Evolutionary conservation across 2,113 vertebrate genomes (phyloP), one percentile per base, ranked within the genome.

Genomic region (Macaca nemestrina): DNA sequence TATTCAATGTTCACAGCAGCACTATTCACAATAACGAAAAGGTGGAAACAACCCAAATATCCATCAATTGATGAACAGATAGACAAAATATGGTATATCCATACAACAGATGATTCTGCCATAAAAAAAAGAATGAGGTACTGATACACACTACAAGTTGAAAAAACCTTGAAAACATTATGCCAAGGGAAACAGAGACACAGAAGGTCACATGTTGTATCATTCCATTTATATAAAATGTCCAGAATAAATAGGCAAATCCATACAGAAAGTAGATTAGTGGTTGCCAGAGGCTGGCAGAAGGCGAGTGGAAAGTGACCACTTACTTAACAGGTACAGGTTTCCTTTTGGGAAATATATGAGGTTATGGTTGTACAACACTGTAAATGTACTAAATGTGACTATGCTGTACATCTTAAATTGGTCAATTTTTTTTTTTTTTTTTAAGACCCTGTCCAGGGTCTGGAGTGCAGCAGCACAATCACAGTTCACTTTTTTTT

Each of bases 141-240:
- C 30, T 80, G 61, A 88, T 50, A 27, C 8, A 38, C 59, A 13
- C 43, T 79, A 20, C 32, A 43, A 83, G n/a, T 25, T 75, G 18
- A 78, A 70, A 27, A 22, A 96, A 73, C 25, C 14, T 87, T 93
- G 43, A 84, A 95, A 95, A 90, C 13, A 91, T 61, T 67, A 93
- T 13, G 70, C 48, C 88, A 97, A 94, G 50, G 10, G 23, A 20
- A 48, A 61, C 2, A 43, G 30, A 79, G 40, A 90, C 25, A 91
- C 55, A 84, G 48, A 50, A 50, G 64, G 18, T 88, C 70, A 75
- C 18, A 50, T 52, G 73, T 25, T 61, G 0, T 79, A 64, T 78
- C 38, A 93, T 61, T 72, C 68, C 32, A 90, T 68, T 83, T 89
- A 57, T 59, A 91, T 57, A 20, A 85, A 95, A 22, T 43, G 11